Conservation (phyloP, 2,797 vertebrate genomes). For the Enteromius afrohamiltoni region DNA sequence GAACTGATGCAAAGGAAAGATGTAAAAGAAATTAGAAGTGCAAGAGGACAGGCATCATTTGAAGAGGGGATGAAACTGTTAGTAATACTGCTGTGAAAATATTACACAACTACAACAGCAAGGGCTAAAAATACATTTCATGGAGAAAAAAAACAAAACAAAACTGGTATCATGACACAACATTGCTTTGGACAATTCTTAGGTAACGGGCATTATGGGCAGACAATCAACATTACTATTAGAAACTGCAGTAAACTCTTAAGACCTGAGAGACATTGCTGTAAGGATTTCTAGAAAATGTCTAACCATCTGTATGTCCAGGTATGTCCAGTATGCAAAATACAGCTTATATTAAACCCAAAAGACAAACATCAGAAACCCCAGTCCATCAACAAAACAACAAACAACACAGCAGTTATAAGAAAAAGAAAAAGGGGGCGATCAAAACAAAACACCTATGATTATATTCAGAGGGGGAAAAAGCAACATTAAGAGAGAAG, state of each 20-base stretch:
- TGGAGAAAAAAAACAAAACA: background rate
- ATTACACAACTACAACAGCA: slow-evolving; percentile 15
- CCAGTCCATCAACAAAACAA: background rate
- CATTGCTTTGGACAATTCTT: slow-evolving; percentile 1
- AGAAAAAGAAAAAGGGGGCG: background rate
- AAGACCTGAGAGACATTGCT: slow-evolving; percentile 19
- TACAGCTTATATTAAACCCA: slow-evolving; percentile 2
- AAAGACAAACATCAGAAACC: background rate
- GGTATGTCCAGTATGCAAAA: slow-evolving; percentile 60
- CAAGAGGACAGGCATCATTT: slow-evolving; percentile 46
- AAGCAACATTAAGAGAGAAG: slow-evolving; percentile 20
- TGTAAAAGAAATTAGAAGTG: slow-evolving; percentile 28
- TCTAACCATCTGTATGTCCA: slow-evolving; percentile 66
- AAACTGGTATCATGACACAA: background rate
- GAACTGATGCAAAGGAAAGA: slow-evolving; percentile 52
- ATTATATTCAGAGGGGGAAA: background rate
- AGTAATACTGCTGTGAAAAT: slow-evolving; percentile 44
- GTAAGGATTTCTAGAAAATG: background rate
- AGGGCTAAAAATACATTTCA: slow-evolving; percentile 19
- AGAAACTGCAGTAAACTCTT: background rate
- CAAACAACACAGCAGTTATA: background rate
- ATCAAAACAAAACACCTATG: background rate
- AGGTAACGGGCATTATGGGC: background rate
- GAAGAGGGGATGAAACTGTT: slow-evolving; percentile 37
- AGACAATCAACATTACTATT: slow-evolving; percentile 4